These are phyloP conservation scores for Nicator chloris DNA, from an alignment of 2,113 vertebrate genomes.

Conservation along the genomic window DNA sequence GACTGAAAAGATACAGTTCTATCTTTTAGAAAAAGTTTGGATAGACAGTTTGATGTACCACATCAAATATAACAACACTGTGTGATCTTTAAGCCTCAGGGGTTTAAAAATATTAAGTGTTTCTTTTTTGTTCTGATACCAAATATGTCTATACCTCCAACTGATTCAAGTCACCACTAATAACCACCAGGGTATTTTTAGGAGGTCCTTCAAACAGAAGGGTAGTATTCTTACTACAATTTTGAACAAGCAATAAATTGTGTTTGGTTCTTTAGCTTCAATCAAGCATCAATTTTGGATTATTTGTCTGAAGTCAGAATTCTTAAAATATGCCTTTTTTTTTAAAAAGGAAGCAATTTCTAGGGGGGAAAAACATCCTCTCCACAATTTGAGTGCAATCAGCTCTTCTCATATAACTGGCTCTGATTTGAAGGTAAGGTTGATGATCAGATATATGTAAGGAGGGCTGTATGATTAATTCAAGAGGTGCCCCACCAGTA, in stretches of 20 bases:
- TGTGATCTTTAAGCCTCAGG: not conserved
- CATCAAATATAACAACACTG: not conserved
- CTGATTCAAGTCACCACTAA: not conserved
- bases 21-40: not conserved
- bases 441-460: not conserved
- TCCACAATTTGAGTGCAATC: not conserved
- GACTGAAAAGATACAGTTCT: not conserved
- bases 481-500: not conserved
- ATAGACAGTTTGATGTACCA: not conserved
- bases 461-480: not conserved
- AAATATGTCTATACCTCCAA: not conserved
- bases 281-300: slow-evolving; percentile 27
- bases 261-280: not conserved
- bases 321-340: not conserved
- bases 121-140: not conserved
- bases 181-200: not conserved
- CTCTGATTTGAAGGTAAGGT: not conserved
- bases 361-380: not conserved
- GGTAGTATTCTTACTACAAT: not conserved
- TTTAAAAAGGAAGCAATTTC: not conserved
- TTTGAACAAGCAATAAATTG: not conserved
- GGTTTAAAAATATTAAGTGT: not conserved
- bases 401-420: not conserved
- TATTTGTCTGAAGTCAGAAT: slow-evolving; percentile 25
- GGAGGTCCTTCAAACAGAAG: slow-evolving; percentile 13